Evolutionary conservation across 30 jellyfish, hydroid and myxozoan genomes (phyloP).

Genomic region (Pseudorhiza aurosa): DNA sequence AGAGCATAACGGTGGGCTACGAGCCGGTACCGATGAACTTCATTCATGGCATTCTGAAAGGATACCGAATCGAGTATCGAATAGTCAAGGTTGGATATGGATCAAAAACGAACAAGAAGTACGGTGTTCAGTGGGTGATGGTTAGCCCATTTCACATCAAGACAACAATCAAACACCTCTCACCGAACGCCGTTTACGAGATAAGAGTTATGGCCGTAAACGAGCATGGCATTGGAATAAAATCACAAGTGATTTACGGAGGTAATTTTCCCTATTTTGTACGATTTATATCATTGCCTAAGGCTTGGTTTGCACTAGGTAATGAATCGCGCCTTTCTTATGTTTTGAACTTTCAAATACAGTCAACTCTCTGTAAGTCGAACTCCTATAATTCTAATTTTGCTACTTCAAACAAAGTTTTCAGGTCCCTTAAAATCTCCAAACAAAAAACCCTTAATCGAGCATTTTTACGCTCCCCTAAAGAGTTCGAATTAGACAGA

Average conservation of each 20-base stretch:
- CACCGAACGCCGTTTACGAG: conserved; percentile 36
- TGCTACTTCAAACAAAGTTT: too few species aligned
- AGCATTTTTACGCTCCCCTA: too few species aligned
- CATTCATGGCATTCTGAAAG: conserved; percentile 41
- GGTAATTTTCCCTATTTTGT: conserved; percentile 1
- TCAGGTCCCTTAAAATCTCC: too few species aligned
- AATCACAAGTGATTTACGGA: conserved; percentile 51
- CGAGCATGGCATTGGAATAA: conserved; percentile 83
- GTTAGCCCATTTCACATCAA: conserved; percentile 17
- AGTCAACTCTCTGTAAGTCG: too few species aligned
- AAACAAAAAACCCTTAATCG: too few species aligned
- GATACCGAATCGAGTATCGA: conserved; percentile 50
- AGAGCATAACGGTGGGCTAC: conserved; percentile 7
- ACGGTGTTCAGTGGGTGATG: conserved; percentile 5
- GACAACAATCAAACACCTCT: conserved; percentile 1
- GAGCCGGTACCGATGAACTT: conserved; percentile 22
- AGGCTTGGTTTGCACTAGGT: too few species aligned
- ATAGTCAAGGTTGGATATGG: conserved; percentile 8
- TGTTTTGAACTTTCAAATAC: too few species aligned
- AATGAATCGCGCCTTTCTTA: too few species aligned
- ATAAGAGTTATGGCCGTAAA: conserved; percentile 73
- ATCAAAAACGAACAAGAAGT: not conserved
- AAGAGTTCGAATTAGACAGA: too few species aligned
- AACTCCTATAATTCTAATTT: too few species aligned
- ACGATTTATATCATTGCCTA: too few species aligned